Percentiles rank a stretch among this genome's conserved stretches.
phyloP scores from a whole-genome alignment of 2,888 invertebrate species.

The Drosophila mulleri region DNA sequence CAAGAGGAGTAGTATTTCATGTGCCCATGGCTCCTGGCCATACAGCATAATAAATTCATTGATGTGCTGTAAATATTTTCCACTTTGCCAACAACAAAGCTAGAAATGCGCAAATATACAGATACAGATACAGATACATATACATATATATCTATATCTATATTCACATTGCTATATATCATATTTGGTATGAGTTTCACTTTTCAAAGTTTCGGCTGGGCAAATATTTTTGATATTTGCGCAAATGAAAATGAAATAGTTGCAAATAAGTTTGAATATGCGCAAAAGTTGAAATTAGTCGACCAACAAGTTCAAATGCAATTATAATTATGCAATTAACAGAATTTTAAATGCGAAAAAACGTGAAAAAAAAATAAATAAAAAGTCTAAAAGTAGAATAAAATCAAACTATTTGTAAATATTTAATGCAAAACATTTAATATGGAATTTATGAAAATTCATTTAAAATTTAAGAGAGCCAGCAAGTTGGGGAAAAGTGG shows the following conservation, averaged over 20 bases:
- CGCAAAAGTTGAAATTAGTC: slow-evolving; percentile 41
- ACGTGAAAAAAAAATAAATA: background rate
- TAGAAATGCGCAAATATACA: slow-evolving; percentile 15
- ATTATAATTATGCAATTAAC: slow-evolving; percentile 49
- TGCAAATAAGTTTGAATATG: slow-evolving; percentile 24
- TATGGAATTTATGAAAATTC: slow-evolving; percentile 18
- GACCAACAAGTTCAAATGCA: slow-evolving; percentile 32
- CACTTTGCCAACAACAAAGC: slow-evolving; percentile 23
- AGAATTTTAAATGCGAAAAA: slow-evolving; percentile 9
- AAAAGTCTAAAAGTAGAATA: background rate
- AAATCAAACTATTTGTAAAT: slow-evolving; percentile 22
- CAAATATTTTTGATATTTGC: slow-evolving; percentile 26
- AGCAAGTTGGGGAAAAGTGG: background rate
- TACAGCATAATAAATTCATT: slow-evolving; percentile 63
- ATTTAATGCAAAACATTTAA: slow-evolving; percentile 20
- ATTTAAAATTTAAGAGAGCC: slow-evolving; percentile 15
- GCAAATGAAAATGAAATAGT: slow-evolving; percentile 3
- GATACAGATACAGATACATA: background rate
- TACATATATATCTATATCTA: background rate
- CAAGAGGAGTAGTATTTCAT: slow-evolving; percentile 7
- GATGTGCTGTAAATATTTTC: slow-evolving; percentile 63
- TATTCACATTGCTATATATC: slow-evolving; percentile 3
- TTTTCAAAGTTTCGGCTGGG: background rate
- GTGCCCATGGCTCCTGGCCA: slow-evolving; percentile 10
- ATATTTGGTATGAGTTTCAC: slow-evolving; percentile 12